A percentile compares a stretch with the other conserved stretches of the same genome.
These are phyloP conservation scores for Epistrophe grossulariae DNA, from an alignment of 2,888 invertebrate genomes.

Conservation along the genomic window DNA sequence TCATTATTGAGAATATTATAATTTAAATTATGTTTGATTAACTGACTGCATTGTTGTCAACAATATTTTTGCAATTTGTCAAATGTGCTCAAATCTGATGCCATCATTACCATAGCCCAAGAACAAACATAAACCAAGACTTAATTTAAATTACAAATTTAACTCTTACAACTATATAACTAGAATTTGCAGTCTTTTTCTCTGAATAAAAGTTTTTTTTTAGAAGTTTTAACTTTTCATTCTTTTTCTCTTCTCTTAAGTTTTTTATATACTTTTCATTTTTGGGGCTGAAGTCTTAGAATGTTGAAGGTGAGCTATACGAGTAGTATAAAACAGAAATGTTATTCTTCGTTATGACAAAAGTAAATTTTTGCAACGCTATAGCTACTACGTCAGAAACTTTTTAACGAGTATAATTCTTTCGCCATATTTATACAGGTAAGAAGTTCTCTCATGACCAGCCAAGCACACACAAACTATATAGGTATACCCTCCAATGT, in stretches of 20 bases:
- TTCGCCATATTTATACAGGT: slow-evolving; percentile 27
- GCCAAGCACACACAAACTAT: slow-evolving; percentile 1
- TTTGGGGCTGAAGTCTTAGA: not conserved
- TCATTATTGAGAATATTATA: too few relatives aligned
- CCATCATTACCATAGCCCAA: slow-evolving; percentile 2
- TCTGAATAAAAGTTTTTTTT: slow-evolving; percentile 12
- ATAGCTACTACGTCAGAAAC: slow-evolving; percentile 32
- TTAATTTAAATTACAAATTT: slow-evolving; percentile 58
- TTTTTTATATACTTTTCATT: slow-evolving; percentile 11
- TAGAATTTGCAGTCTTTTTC: slow-evolving; percentile 30
- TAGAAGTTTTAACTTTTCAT: not conserved
- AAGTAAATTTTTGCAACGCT: slow-evolving; percentile 36
- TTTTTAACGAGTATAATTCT: slow-evolving; percentile 59
- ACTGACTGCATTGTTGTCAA: slow-evolving; percentile 18
- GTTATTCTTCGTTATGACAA: slow-evolving; percentile 56
- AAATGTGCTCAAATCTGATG: not conserved
- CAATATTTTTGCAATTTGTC: slow-evolving; percentile 19
- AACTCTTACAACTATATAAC: not conserved
- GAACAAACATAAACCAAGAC: slow-evolving; percentile 9
- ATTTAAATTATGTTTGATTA: not conserved
- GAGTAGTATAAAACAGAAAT: slow-evolving; percentile 27
- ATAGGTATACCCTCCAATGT: slow-evolving; percentile 19
- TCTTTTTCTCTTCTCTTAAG: not conserved
- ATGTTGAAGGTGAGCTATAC: slow-evolving; percentile 3
- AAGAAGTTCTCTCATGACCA: slow-evolving; percentile 24